phyloP scores from a whole-genome alignment of 2,888 invertebrate genomes.

The Chironomus tentans region DNA sequence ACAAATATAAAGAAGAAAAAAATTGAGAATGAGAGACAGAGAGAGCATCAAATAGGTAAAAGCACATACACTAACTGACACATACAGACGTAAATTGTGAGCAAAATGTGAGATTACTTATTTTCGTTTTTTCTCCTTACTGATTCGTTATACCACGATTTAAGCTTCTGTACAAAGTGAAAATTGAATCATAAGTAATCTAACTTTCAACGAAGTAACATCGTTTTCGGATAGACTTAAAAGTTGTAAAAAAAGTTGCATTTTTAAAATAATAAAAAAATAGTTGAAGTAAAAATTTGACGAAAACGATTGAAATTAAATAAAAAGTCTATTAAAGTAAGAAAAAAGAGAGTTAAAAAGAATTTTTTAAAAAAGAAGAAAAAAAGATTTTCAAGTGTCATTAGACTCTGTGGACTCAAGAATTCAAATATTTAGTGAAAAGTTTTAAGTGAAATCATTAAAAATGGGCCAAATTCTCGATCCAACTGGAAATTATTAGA shows the following conservation, averaged over 20 bases:
- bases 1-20: not conserved
- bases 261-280: not conserved
- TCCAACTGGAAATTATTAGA: constrained; percentile 41
- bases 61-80: not conserved
- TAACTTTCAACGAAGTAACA: constrained; percentile 24
- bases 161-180: constrained; percentile 27
- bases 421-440: not conserved
- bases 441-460: not conserved
- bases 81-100: not conserved
- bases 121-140: not conserved
- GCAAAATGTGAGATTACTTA: not conserved
- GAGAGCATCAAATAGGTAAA: too few species aligned
- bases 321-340: too few species aligned
- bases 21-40: not conserved
- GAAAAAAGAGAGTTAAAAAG: not conserved
- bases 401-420: constrained; percentile 34
- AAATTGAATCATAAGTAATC: constrained; percentile 26
- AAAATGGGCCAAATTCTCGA: constrained; percentile 37
- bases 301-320: not conserved
- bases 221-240: not conserved
- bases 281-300: not conserved
- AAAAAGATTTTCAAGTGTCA: constrained; percentile 33
- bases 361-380: too few species aligned
- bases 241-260: not conserved
- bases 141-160: constrained; percentile 25